Base-by-base conservation (phyloP, 2,888 invertebrate genomes). In the Trissonchulus latispiculum region DNA sequence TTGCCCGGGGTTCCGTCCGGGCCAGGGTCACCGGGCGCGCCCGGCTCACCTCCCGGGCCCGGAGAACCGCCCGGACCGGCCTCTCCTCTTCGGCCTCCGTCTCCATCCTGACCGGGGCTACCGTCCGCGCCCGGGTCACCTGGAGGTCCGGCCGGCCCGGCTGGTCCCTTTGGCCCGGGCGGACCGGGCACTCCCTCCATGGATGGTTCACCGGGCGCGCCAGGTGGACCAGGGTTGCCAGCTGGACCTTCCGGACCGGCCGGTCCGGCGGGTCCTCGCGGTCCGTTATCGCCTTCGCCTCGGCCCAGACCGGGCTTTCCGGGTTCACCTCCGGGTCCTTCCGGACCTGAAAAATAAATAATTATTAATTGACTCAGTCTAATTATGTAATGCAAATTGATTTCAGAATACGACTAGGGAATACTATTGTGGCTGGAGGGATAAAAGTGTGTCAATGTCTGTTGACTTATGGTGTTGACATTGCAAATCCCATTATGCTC, bases 61-160 rank as follows among this genome's bases (percentile, higher is more conserved):
- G 74, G 48, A 3, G 23, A 23, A 32, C 74, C 74, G 1, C 36
- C 23, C 2, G n/a, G 35, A 2, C 74, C 74, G 81, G 88, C 80
- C 91, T 90, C 76, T 92, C 91, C 82, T 87, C 87, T 74, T 88
- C 87, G 73, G 85, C 91, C 91, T 79, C 89, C 84, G 33, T 90
- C 89, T 73, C 92, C 92, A 84, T 91, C 91, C 23, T 70, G 2
- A 15, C 71, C 71, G 23, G 71, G 71, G 8, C 90, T 89, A 3
- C 92, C 92, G 48, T 36, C 86, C 78, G 0, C 88, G 87, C 28
- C 92, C 92, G 32, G 29, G 33, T 29, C n/a, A 8, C 15, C n/a
- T n/a, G 3, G 64, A 28, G 28, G 31, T 64, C n/a, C 64, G 15
- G 64, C 3, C n/a, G 8, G 3, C 31, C n/a, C 64, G n/a, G 15